Conservation (phyloP, 2,113 vertebrate species). For the Pseudolaguvia tuberculata region DNA sequence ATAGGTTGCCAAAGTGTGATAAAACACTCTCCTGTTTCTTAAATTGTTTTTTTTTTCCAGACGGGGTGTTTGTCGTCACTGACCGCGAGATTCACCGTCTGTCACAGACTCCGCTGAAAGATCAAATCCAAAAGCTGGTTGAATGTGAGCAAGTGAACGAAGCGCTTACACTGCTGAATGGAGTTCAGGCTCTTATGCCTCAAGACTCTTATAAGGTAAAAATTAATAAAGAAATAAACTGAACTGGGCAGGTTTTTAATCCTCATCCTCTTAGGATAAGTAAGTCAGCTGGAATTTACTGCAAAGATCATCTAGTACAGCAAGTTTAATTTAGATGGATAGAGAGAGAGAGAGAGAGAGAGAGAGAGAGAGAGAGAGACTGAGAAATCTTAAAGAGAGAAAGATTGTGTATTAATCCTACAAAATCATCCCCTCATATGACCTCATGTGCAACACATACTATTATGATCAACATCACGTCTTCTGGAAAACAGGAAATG, state of each 20-base stretch:
- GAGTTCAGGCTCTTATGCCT: slow-evolving; percentile 50
- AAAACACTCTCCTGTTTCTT: background rate
- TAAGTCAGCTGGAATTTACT: slow-evolving; percentile 23
- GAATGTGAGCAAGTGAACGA: slow-evolving; percentile 52
- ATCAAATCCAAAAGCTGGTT: slow-evolving; percentile 60
- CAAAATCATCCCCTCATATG: too few relatives aligned
- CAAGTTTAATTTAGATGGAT: too few relatives aligned
- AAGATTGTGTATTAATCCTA: too few relatives aligned
- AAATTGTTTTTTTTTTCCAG: slow-evolving; percentile 38
- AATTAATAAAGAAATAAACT: background rate
- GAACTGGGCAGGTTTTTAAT: slow-evolving; percentile 2
- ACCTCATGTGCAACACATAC: too few relatives aligned
- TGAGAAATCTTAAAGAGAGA: too few relatives aligned
- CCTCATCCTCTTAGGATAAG: slow-evolving; percentile 19
- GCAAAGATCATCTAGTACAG: background rate
- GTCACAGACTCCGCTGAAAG: slow-evolving; percentile 50
- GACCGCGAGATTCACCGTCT: slow-evolving; percentile 59
- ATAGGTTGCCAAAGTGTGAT: background rate
- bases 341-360: too few relatives aligned
- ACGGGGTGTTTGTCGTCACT: slow-evolving; percentile 57
- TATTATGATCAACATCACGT: background rate
- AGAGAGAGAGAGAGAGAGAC: too few relatives aligned
- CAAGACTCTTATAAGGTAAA: slow-evolving; percentile 57
- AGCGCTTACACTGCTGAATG: slow-evolving; percentile 57
- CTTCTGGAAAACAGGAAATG: slow-evolving; percentile 11